Evolutionary conservation across 2,888 invertebrate genomes (phyloP), one percentile per base, ranked within the genome.

Genomic region (Parnassius orleans): DNA sequence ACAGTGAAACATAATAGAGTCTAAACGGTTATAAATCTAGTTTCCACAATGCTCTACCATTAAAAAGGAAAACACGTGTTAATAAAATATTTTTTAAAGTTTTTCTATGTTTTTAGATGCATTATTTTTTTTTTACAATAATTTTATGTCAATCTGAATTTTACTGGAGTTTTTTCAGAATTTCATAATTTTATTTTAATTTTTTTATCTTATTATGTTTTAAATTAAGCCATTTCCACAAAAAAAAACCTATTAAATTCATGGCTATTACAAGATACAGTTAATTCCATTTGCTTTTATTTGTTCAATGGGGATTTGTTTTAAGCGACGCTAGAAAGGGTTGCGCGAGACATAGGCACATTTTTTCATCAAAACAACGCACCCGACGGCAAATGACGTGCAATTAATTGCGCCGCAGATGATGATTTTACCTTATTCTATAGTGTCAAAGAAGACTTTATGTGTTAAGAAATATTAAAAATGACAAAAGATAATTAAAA

Each of bases 341-440:
- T 24, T 47, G 61, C 53, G 61, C 65, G 63, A 65, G 61, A 62
- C 68, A 74, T 90, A 90, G 90, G 90, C 90, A 86, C 79, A 90
- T 88, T 90, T 87, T 87, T 87, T 86, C 80, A 80, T 80, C 74
- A 79, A 84, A 81, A 60, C 60, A 55, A 42, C 59, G 46, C 56
- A 75, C 72, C 88, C 90, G 90, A 75, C 90, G 90, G 88, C 67
- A 69, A 80, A 78, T 79, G 81, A 44, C 60, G 66, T 53, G 14
- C 60, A 52, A 43, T 61, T 57, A 57, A 47, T 48, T 47, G 24
- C 10, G 54, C 44, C 51, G 14, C 15, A 54, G 33, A 47, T 15
- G 33, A 47, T 15, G 41, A n/a, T 14, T 58, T 57, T 44, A 19
- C 41, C 10, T 52, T 41, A 3, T 47, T 51, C 10, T 43, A 50